Percentiles rank a stretch among this genome's conserved stretches.
Evolutionary conservation across 2,113 vertebrate species (phyloP).

Genomic region (Pampusana beccarii): DNA sequence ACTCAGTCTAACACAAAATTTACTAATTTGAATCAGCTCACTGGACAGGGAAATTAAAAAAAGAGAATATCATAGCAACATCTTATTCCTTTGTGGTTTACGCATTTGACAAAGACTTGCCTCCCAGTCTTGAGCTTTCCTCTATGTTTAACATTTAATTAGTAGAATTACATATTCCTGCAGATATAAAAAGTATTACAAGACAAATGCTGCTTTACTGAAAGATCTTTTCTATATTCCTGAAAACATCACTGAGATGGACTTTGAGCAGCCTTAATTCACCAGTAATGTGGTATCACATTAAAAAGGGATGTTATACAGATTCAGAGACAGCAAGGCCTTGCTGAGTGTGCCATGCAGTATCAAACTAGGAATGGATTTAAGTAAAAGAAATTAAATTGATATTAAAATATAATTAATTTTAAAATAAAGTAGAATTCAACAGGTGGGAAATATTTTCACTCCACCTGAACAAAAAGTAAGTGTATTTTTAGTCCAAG

Average conservation of each 20-base stretch:
- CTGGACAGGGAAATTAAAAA: too few species aligned
- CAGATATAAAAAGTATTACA: neutral
- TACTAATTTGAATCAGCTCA: neutral
- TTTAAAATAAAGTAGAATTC: neutral
- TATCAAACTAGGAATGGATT: neutral
- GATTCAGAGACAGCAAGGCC: neutral
- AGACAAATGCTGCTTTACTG: neutral
- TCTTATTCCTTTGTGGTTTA: neutral
- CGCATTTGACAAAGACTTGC: neutral
- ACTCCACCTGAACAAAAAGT: neutral
- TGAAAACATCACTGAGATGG: neutral
- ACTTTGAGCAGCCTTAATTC: neutral
- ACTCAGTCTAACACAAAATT: neutral
- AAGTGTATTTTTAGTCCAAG: neutral
- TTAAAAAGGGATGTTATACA: neutral
- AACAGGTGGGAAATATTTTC: neutral
- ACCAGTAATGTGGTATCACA: neutral
- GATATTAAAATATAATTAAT: neutral
- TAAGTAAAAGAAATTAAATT: neutral
- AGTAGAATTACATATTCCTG: neutral
- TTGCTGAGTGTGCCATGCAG: neutral
- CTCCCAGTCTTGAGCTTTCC: neutral
- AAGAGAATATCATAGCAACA: neutral
- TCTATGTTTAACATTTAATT: conserved; percentile 12
- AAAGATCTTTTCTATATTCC: neutral